Percentiles rank a stretch among this genome's conserved stretches.
Conservation (phyloP, 1,140 invertebrate genomes). For the Arctopsyche grandis region DNA sequence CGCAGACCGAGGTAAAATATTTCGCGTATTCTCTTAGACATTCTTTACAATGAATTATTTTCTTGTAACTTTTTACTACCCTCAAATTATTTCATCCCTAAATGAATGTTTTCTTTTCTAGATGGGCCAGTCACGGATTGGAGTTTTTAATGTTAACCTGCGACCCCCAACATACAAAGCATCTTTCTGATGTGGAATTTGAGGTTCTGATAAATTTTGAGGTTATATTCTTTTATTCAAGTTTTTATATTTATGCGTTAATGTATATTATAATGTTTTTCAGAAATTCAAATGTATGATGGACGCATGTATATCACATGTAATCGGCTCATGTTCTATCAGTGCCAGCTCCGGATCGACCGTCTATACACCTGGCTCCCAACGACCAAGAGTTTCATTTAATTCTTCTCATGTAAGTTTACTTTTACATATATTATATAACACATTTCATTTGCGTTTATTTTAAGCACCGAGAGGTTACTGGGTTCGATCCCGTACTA, state of each 20-base stretch:
- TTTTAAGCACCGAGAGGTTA: too few species aligned
- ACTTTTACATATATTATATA: too few species aligned
- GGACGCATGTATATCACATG: constrained; percentile 82
- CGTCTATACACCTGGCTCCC: constrained; percentile 48
- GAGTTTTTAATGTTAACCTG: constrained; percentile 86
- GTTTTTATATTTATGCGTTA: neutral
- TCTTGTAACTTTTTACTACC: neutral
- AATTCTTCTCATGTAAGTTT: constrained; percentile 23
- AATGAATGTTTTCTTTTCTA: too few species aligned
- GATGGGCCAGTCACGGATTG: constrained; percentile 87
- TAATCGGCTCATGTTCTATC: constrained; percentile 71
- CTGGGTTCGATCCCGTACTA: too few species aligned
- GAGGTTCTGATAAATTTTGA: constrained; percentile 62
- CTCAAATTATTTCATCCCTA: too few species aligned
- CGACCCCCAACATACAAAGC: constrained; percentile 81
- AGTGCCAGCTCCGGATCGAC: constrained; percentile 56
- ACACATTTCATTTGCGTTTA: too few species aligned
- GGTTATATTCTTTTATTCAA: neutral
- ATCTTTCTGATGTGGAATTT: constrained; percentile 81
- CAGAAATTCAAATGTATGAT: constrained; percentile 75
- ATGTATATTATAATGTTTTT: constrained; percentile 5
- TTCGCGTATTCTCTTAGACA: neutral
- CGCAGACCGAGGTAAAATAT: constrained; percentile 72
- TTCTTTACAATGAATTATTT: too few species aligned
- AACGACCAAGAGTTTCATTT: constrained; percentile 34